Base-by-base conservation (phyloP, 2,113 vertebrate species). In the Chloropsis cyanopogon region DNA sequence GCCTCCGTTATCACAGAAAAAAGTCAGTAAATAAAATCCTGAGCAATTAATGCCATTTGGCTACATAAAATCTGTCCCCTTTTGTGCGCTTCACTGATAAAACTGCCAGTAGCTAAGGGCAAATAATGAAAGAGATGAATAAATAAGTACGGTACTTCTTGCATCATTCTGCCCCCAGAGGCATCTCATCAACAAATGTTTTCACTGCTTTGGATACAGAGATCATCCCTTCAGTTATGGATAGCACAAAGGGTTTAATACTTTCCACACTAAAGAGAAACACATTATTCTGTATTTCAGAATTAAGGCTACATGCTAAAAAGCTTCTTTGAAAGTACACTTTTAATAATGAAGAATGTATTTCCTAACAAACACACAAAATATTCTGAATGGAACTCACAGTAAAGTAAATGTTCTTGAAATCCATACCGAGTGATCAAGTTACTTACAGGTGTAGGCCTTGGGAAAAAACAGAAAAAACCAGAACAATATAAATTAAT, bases 371-470 rank as follows among this genome's bases (percentile, higher is more conserved):
- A 52, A 86, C 39, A 28, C 16, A 68, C n/a, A 37, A 84, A 75
- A 59, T 22, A 77, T 53, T 93, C 68, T 89, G 89, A 98, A 95
- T 33, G 52, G 92, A 97, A 98, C 99, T 99, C 97, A 99, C 99
- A 99, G 95, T 99, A 99, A 86, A 99, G 98, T 72, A 99, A 98
- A 96, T 99, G 99, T 63, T 99, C 99, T 86, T 99, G 99, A 96
- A 99, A 99, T 93, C 99, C 99, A 66, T 99, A 98, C 1, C 98
- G 97, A 97, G 97, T 98, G 56, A 99, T 98, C 97, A 99, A 97
- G 95, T 95, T 98, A 98, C 96, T 99, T 94, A 99, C 96, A 81
- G 98, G 96, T 47, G 98, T 99, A 46, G 99, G 99, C 88, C 99
- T 99, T 90, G 28, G 97, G 96, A 35, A 93, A 49, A 49, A 52